phyloP scores from a whole-genome alignment of 2,888 invertebrate species.

The Himalopsyche kuldschensis region DNA sequence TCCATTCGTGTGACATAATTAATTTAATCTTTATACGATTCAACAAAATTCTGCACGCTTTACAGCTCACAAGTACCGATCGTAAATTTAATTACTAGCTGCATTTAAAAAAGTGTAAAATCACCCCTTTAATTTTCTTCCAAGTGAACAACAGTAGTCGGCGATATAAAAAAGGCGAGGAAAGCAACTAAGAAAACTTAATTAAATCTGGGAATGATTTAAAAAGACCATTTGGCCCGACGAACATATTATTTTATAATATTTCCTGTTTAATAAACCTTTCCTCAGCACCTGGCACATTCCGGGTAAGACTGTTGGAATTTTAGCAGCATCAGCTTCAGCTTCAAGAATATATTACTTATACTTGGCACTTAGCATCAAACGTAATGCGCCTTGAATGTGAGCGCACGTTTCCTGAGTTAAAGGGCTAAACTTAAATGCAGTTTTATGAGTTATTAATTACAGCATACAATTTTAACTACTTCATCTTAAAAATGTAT shows the following conservation, averaged over 20 bases:
- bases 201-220: background rate
- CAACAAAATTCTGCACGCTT: background rate
- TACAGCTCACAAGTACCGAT: background rate
- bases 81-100: background rate
- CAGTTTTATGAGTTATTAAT: too few species aligned
- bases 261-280: background rate
- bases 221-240: background rate
- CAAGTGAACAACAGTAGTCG: background rate
- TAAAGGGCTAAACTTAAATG: background rate
- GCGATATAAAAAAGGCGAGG: background rate
- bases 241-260: background rate
- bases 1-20: background rate
- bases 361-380: background rate
- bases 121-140: background rate
- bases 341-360: background rate
- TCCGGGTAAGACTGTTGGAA: background rate
- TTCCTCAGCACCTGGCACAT: background rate
- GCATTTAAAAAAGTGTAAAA: background rate
- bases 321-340: background rate
- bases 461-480: too few species aligned
- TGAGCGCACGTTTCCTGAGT: background rate
- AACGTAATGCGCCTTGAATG: background rate
- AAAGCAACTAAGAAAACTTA: background rate
- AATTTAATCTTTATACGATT: background rate
- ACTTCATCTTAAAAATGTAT: too few species aligned